These are phyloP conservation scores for Cherax destructor DNA, from an alignment of 1,140 invertebrate genomes.

Conservation along the genomic window DNA sequence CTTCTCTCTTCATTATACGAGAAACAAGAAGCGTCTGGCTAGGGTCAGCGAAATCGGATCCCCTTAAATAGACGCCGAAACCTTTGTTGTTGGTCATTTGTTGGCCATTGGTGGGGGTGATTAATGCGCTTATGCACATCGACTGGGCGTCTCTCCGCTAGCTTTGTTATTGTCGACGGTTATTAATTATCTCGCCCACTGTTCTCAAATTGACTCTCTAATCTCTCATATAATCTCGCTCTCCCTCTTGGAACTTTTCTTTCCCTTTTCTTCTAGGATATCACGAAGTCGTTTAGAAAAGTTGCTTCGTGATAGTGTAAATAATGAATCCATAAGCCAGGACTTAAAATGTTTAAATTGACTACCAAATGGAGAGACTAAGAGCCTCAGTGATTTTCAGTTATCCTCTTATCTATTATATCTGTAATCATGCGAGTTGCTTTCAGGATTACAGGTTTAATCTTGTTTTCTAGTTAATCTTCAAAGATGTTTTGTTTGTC, in stretches of 20 bases:
- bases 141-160: background rate
- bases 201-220: constrained; percentile 1
- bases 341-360: no score
- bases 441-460: no score
- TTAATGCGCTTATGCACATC: constrained; percentile 27
- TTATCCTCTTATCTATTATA: no score
- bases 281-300: no score
- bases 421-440: no score
- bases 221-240: background rate
- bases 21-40: background rate
- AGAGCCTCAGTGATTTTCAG: no score
- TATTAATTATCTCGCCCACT: constrained; percentile 18
- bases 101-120: constrained; percentile 19
- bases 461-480: no score
- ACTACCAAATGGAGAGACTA: no score
- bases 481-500: no score
- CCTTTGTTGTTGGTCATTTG: constrained; percentile 25
- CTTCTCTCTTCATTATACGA: background rate
- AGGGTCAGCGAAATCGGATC: constrained; percentile 13
- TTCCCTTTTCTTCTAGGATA: background rate
- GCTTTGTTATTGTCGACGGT: constrained; percentile 30
- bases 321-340: no score
- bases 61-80: background rate
- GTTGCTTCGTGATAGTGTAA: no score
- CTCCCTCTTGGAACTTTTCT: background rate